phyloP scores from a whole-genome alignment of 1,140 invertebrate species.

The Scaptodrosophila lebanonensis region DNA sequence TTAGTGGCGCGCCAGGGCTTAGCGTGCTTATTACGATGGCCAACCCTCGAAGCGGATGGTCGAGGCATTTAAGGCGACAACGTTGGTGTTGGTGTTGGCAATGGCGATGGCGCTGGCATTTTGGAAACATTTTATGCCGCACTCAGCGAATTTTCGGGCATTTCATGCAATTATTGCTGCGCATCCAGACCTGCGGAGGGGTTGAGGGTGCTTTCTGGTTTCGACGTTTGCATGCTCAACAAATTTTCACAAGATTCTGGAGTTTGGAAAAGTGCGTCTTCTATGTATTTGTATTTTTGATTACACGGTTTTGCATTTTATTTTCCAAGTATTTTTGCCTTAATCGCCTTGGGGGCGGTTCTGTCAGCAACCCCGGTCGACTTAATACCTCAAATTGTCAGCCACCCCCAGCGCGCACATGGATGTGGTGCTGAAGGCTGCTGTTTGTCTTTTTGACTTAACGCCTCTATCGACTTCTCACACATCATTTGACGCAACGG shows the following conservation, averaged over 20 bases:
- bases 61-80: too few species aligned
- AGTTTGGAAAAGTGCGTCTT: constrained; percentile 41
- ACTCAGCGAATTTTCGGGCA: constrained; percentile 63
- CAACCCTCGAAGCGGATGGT: too few species aligned
- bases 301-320: not conserved
- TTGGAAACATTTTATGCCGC: constrained; percentile 43
- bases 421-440: constrained; percentile 9
- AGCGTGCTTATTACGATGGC: constrained; percentile 63
- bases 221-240: constrained; percentile 65
- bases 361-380: not conserved
- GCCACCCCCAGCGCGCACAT: not conserved
- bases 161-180: constrained; percentile 67
- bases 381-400: not conserved
- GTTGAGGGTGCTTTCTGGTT: not conserved
- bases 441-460: constrained; percentile 70
- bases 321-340: constrained; percentile 3
- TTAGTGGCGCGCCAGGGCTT: constrained; percentile 55
- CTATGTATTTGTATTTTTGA: constrained; percentile 18
- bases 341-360: too few species aligned
- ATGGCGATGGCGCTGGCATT: not conserved
- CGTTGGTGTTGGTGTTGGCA: too few species aligned
- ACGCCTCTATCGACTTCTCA: constrained; percentile 67
- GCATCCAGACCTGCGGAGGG: constrained; percentile 16
- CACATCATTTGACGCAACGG: constrained; percentile 58
- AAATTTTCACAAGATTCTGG: constrained; percentile 71